Evolutionary conservation across 2,888 invertebrate species (phyloP).

Genomic region (Xanthia togata): DNA sequence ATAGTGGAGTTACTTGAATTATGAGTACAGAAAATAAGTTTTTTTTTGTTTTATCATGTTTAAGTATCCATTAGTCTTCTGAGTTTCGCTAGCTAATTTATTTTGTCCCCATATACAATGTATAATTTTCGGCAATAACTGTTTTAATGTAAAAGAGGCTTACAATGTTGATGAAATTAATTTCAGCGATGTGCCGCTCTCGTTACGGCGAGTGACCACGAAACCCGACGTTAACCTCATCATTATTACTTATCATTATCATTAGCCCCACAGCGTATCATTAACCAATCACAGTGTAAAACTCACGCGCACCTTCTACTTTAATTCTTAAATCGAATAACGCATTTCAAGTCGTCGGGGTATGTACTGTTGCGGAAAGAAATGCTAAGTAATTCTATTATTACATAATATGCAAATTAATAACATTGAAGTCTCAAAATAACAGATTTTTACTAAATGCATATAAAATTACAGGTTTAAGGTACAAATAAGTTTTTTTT

Average conservation of each 20-base stretch:
- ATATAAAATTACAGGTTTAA: no score
- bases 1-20: no score
- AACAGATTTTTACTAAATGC: no score
- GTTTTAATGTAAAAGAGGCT: slow-evolving; percentile 15
- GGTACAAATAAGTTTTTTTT: no score
- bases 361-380: slow-evolving; percentile 11
- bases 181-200: slow-evolving; percentile 64
- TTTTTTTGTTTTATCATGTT: no score
- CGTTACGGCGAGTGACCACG: slow-evolving; percentile 65
- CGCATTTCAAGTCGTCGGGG: slow-evolving; percentile 12
- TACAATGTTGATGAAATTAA: slow-evolving; percentile 71
- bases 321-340: slow-evolving; percentile 34
- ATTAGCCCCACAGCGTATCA: slow-evolving; percentile 53
- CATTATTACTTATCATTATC: slow-evolving; percentile 66
- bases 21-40: no score
- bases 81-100: no score
- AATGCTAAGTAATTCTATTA: slow-evolving; percentile 5
- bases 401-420: no score
- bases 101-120: no score
- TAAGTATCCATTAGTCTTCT: no score
- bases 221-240: slow-evolving; percentile 52
- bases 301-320: slow-evolving; percentile 50
- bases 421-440: no score
- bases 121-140: slow-evolving; percentile 24
- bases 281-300: slow-evolving; percentile 60